A percentile compares a stretch with the other conserved stretches of the same genome.
Evolutionary conservation across 1,140 invertebrate genomes (phyloP).

Genomic region (Agraylea sexmaculata): DNA sequence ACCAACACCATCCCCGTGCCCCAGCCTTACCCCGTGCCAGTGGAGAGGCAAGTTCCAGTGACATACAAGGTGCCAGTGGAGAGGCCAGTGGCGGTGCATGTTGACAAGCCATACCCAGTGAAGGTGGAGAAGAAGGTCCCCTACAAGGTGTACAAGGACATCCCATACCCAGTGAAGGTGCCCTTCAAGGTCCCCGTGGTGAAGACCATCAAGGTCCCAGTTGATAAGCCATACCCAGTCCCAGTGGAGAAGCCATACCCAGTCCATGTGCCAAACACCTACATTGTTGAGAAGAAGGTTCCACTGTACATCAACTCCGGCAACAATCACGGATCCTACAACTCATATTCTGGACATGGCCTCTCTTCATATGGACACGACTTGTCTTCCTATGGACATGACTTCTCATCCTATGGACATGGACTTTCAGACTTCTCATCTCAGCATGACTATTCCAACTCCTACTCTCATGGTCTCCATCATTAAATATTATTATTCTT

Average conservation of each 20-base stretch:
- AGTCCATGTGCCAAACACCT: slow-evolving; percentile 37
- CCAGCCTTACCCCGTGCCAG: slow-evolving; percentile 28
- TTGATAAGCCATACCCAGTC: slow-evolving; percentile 24
- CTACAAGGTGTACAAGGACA: slow-evolving; percentile 25
- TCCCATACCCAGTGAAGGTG: slow-evolving; percentile 29
- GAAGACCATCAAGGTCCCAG: slow-evolving; percentile 23
- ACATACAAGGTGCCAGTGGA: slow-evolving; percentile 25
- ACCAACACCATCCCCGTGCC: slow-evolving; percentile 28
- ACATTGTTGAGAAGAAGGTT: slow-evolving; percentile 35
- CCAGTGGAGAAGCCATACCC: slow-evolving; percentile 28
- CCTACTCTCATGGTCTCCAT: no score
- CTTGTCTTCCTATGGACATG: no score
- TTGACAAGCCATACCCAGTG: slow-evolving; percentile 31
- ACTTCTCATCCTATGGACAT: no score
- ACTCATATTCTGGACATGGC: slow-evolving; percentile 2
- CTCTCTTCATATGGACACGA: no score
- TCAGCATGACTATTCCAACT: no score
- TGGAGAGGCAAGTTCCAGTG: slow-evolving; percentile 26
- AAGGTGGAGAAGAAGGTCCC: slow-evolving; percentile 32
- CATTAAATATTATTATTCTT: no score
- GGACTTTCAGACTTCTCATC: no score
- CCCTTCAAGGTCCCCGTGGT: slow-evolving; percentile 27
- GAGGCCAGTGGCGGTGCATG: slow-evolving; percentile 24
- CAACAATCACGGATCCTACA: background rate
- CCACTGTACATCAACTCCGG: slow-evolving; percentile 21